Base-by-base conservation (phyloP, 2,888 invertebrate genomes). In the Idaea dimidiata region DNA sequence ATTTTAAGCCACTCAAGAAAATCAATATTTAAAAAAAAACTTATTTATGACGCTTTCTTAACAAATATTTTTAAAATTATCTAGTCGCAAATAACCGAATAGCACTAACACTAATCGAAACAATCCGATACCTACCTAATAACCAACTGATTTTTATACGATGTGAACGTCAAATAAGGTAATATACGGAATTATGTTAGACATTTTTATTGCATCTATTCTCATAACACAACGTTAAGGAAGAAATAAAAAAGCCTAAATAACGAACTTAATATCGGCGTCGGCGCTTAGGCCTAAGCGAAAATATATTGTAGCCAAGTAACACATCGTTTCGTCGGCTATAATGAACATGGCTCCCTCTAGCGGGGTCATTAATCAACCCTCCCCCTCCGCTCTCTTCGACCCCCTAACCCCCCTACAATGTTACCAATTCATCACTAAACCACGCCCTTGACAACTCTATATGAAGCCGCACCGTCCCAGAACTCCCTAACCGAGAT, bases 361-460 rank as follows among this genome's bases (percentile, higher is more conserved):
- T 82, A 81, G 81, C 84, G 79, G 80, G 79, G 80, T 81, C 87
- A 90, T 91, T 83, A 89, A 90, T 91, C 91, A 91, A 75, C 83
- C 87, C 86, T 83, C 83, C 76, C 75, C 72, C 79, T 77, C 86
- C 82, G 81, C 77, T 73, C 76, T 70, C 72, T 71, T 79, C 77
- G 75, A 84, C 88, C 84, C 79, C 83, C 82, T 88, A 89, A 89
- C 84, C 88, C 83, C 84, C 85, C 84, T 80, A 84, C 86, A 89
- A 88, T 87, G 90, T 89, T 88, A 82, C 87, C 90, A 91, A 93
- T 93, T 89, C 93, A 93, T 93, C 92, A 91, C 91, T 82, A 89
- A 82, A 92, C 93, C 84, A 93, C 93, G 93, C 93, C 93, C 92
- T 91, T 93, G 93, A 94, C 93, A 93, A 93, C 93, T 94, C 93